Percentiles rank a stretch among this genome's conserved stretches.
These are phyloP conservation scores for Cotesia congregata DNA, from an alignment of 2,888 invertebrate genomes.

Conservation along the genomic window DNA sequence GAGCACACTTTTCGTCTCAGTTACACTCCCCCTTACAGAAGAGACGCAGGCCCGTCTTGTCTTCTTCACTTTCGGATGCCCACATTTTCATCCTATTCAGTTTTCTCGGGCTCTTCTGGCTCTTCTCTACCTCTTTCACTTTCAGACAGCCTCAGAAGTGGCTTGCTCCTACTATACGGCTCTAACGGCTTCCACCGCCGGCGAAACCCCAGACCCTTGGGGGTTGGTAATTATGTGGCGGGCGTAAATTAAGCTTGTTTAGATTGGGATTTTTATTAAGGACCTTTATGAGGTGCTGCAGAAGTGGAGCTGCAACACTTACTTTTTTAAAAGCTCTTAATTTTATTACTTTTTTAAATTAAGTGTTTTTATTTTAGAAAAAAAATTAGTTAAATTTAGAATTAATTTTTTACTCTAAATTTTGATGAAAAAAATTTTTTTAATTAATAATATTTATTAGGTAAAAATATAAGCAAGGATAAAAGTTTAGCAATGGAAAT, in stretches of 20 bases:
- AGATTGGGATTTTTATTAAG: constrained; percentile 71
- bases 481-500: not conserved
- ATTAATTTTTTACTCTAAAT: no score
- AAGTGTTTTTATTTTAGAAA: no score
- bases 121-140: constrained; percentile 45
- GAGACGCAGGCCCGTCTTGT: not conserved
- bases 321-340: constrained; percentile 31
- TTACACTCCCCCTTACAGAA: constrained; percentile 36
- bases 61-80: not conserved
- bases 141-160: constrained; percentile 45
- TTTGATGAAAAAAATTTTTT: no score
- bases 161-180: constrained; percentile 26
- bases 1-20: constrained; percentile 53
- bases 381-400: no score
- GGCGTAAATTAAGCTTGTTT: constrained; percentile 71
- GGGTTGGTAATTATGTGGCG: constrained; percentile 70
- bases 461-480: no score
- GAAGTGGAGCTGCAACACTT: constrained; percentile 59
- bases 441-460: no score
- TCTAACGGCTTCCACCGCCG: not conserved
- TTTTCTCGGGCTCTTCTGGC: constrained; percentile 40
- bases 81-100: constrained; percentile 33
- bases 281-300: constrained; percentile 60
- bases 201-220: constrained; percentile 51
- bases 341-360: not conserved